Evolutionary conservation across 2,888 invertebrate genomes (phyloP).

Genomic region (Lypha dubia): DNA sequence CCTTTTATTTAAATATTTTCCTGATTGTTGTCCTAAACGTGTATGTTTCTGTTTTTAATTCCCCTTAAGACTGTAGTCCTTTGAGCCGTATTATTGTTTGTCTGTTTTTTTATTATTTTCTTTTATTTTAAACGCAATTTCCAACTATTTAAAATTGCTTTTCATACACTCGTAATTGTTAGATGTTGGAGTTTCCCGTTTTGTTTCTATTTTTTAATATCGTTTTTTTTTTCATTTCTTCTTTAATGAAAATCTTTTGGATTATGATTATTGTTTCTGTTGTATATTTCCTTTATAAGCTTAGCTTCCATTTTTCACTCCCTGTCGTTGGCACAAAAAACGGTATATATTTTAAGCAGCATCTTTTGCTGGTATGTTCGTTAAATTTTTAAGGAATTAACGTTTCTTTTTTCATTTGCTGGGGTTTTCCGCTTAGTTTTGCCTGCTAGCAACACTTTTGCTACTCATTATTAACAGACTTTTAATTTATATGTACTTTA

Average conservation of each 20-base stretch:
- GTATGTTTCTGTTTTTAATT: conserved; percentile 5
- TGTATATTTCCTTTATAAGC: not conserved
- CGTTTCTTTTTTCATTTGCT: conserved; percentile 39
- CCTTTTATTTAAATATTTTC: conserved; percentile 9
- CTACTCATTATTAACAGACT: conserved; percentile 2
- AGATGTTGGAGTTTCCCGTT: not conserved
- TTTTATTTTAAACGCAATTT: not conserved
- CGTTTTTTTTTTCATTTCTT: not conserved
- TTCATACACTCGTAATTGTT: too few relatives aligned
- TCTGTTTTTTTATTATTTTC: conserved; percentile 4
- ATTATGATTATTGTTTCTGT: not conserved
- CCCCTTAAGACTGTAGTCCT: conserved; percentile 15
- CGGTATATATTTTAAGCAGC: not conserved
- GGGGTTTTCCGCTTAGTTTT: not conserved
- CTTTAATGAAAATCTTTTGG: not conserved
- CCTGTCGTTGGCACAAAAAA: too few relatives aligned
- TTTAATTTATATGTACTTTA: not conserved
- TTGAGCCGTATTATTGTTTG: conserved; percentile 38
- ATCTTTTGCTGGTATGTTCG: not conserved
- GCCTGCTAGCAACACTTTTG: not conserved
- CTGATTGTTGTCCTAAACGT: not conserved
- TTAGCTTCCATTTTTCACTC: not conserved
- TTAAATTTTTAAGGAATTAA: conserved; percentile 12
- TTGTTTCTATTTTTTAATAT: not conserved
- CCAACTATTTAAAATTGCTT: conserved; percentile 16